phyloP scores from a whole-genome alignment of 2,888 invertebrate genomes.

The Gonocerus acuteangulatus region DNA sequence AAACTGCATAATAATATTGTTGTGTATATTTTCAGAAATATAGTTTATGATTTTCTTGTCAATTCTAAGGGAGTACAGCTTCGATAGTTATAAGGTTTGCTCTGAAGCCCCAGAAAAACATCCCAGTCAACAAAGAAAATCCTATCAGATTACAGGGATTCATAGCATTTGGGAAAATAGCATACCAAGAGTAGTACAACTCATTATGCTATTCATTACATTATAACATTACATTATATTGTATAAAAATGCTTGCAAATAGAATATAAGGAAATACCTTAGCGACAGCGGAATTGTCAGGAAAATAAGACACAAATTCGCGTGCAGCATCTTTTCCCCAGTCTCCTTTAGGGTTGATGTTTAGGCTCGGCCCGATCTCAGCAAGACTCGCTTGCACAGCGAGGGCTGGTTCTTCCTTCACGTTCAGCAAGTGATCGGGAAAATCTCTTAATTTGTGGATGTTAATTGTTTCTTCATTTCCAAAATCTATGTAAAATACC shows the following conservation, averaged over 20 bases:
- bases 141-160: background rate
- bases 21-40: too few species aligned
- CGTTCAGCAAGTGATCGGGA: conserved; percentile 33
- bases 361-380: conserved; percentile 59
- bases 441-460: conserved; percentile 47
- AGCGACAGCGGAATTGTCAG: conserved; percentile 1
- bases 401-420: conserved; percentile 49
- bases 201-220: too few species aligned
- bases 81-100: too few species aligned
- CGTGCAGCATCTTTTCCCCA: conserved; percentile 55
- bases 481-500: conserved; percentile 74
- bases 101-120: too few species aligned
- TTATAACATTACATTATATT: too few species aligned
- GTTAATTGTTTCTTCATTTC: conserved; percentile 51
- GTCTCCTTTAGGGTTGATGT: conserved; percentile 51
- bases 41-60: too few species aligned
- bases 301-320: conserved; percentile 43
- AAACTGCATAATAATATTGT: too few species aligned
- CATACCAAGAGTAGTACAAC: too few species aligned
- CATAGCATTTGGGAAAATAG: background rate
- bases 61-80: too few species aligned
- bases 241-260: too few species aligned
- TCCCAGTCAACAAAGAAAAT: too few species aligned
- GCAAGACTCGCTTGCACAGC: conserved; percentile 66
- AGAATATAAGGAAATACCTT: conserved; percentile 20